phyloP scores from a whole-genome alignment of 1,140 invertebrate genomes.

The Contarinia nasturtii region DNA sequence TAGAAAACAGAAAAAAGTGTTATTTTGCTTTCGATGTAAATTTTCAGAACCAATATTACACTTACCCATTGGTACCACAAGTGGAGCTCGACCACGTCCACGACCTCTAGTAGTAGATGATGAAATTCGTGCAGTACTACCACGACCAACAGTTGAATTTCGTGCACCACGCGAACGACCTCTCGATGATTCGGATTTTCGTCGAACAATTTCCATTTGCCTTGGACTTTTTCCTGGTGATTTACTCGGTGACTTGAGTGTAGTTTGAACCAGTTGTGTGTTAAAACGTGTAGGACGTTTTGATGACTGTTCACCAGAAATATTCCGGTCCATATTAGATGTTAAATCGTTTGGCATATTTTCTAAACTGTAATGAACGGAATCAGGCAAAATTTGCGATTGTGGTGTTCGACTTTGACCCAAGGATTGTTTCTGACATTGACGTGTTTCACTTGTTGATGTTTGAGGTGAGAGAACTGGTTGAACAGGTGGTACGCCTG shows the following conservation, averaged over 20 bases:
- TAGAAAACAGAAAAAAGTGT: too few relatives aligned
- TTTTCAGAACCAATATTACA: too few relatives aligned
- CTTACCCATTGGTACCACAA: conserved; percentile 1
- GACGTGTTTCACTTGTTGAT: neutral
- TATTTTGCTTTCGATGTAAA: too few relatives aligned
- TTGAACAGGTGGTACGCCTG: too few relatives aligned
- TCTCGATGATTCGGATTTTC: conserved; percentile 8
- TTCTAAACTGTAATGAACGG: too few relatives aligned
- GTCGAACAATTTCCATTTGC: conserved; percentile 18
- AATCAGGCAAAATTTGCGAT: too few relatives aligned
- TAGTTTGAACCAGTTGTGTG: conserved; percentile 14
- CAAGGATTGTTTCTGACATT: conserved; percentile 10
- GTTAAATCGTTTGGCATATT: neutral
- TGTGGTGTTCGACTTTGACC: too few relatives aligned
- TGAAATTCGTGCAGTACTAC: conserved; percentile 29
- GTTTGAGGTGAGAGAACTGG: neutral
- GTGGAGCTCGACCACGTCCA: conserved; percentile 40
- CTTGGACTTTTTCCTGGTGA: conserved; percentile 58
- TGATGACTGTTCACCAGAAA: conserved; percentile 4
- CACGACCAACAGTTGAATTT: conserved; percentile 10
- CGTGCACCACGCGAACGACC: conserved; percentile 9
- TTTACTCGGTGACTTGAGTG: conserved; percentile 45
- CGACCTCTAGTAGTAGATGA: conserved; percentile 41
- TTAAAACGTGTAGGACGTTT: conserved; percentile 5
- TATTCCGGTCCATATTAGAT: neutral